A percentile compares a stretch with the other conserved stretches of the same genome.
Evolutionary conservation across 2,888 invertebrate genomes (phyloP).

Genomic region (Pinctada fucata): DNA sequence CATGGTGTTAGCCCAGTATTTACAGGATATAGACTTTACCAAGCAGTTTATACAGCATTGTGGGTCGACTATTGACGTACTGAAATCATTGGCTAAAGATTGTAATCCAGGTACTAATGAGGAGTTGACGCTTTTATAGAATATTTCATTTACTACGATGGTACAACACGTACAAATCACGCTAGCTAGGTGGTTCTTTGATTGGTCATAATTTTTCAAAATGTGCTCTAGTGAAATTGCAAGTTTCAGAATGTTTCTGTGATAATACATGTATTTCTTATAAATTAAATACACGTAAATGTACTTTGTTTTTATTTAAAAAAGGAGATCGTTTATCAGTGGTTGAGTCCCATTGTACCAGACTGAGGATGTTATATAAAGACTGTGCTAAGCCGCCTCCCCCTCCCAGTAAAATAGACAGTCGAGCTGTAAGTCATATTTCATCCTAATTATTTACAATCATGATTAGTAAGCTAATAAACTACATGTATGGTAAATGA

Average conservation of each 20-base stretch:
- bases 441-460: background rate
- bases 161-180: no score
- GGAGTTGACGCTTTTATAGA: background rate
- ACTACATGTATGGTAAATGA: no score
- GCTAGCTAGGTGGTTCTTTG: no score
- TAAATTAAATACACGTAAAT: no score
- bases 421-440: conserved; percentile 60
- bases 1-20: conserved; percentile 72
- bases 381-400: conserved; percentile 77
- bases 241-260: background rate
- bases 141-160: background rate
- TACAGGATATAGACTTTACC: conserved; percentile 72
- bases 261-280: no score
- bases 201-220: no score
- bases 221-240: no score
- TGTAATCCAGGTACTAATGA: conserved; percentile 65
- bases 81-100: conserved; percentile 75
- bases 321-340: conserved; percentile 67
- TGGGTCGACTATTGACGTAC: conserved; percentile 73
- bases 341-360: conserved; percentile 72
- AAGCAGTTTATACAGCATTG: conserved; percentile 72
- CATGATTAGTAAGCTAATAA: no score
- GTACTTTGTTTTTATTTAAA: background rate
- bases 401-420: conserved; percentile 70
- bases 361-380: conserved; percentile 74